Conservation (phyloP, 2,888 invertebrate species). For the Sphaeridia pumilis region DNA sequence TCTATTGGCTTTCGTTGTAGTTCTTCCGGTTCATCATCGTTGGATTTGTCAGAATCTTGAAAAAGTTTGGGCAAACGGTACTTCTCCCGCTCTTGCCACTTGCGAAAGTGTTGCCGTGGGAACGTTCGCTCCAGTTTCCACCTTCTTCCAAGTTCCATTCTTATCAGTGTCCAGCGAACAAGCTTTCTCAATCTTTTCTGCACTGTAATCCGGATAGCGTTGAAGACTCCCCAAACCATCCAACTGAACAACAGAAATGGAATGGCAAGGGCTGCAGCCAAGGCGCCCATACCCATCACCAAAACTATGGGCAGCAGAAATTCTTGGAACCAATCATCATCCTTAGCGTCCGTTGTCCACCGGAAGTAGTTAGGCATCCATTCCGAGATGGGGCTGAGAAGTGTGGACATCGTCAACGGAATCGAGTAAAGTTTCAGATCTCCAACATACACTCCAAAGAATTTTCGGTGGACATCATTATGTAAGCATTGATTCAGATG, state of each 20-base stretch:
- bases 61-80: constrained; percentile 11
- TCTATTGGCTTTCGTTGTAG: constrained; percentile 5
- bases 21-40: constrained; percentile 13
- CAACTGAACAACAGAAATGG: background rate
- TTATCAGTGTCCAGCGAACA: background rate
- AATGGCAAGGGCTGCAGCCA: background rate
- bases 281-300: background rate
- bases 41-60: constrained; percentile 5
- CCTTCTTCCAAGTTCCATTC: constrained; percentile 6
- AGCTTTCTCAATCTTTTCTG: background rate
- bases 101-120: constrained; percentile 9
- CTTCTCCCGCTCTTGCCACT: constrained; percentile 11
- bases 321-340: no score
- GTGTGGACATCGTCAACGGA: no score
- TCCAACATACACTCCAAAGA: no score
- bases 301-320: constrained; percentile 5
- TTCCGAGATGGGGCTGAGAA: no score
- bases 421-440: no score
- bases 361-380: no score
- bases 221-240: background rate
- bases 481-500: no score
- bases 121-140: constrained; percentile 8
- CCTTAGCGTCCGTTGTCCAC: no score
- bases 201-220: background rate
- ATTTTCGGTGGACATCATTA: no score